phyloP scores from a whole-genome alignment of 2,113 vertebrate genomes.

The Lepisosteus osseus region DNA sequence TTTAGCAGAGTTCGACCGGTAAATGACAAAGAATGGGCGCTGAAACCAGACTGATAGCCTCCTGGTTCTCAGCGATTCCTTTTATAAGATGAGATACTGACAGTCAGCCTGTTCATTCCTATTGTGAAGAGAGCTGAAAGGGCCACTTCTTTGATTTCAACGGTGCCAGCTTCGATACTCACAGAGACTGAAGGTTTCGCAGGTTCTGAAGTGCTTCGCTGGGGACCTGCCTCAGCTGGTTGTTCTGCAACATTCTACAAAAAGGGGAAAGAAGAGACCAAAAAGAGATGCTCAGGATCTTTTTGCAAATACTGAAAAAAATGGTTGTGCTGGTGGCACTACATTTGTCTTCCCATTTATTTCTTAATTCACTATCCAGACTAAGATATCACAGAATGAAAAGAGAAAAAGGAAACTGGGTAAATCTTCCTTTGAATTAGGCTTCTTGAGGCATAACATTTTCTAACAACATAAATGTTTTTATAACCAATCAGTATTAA shows the following conservation, averaged over 20 bases:
- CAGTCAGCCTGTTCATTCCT: constrained; percentile 12
- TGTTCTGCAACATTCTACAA: constrained; percentile 90
- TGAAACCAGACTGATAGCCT: neutral
- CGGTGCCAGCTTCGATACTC: constrained; percentile 50
- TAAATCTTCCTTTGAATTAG: no score
- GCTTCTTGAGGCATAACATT: no score
- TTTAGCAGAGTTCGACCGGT: constrained; percentile 15
- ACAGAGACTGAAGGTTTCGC: constrained; percentile 84
- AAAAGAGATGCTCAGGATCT: neutral
- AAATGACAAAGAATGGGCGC: constrained; percentile 7
- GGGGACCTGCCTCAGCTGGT: constrained; percentile 81
- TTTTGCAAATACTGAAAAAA: neutral
- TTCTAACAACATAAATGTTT: no score
- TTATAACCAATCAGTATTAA: no score
- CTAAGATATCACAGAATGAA: neutral
- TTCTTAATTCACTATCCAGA: no score
- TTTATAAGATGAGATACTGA: constrained; percentile 1
- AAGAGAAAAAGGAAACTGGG: neutral
- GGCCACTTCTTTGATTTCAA: constrained; percentile 12
- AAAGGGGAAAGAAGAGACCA: constrained; percentile 14
- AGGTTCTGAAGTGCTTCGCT: constrained; percentile 79
- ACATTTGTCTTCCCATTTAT: no score
- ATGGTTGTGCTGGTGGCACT: neutral
- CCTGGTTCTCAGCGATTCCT: neutral
- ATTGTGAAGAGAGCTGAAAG: neutral